These are phyloP conservation scores for Alcis repandata DNA, from an alignment of 2,888 invertebrate genomes.

Conservation along the genomic window DNA sequence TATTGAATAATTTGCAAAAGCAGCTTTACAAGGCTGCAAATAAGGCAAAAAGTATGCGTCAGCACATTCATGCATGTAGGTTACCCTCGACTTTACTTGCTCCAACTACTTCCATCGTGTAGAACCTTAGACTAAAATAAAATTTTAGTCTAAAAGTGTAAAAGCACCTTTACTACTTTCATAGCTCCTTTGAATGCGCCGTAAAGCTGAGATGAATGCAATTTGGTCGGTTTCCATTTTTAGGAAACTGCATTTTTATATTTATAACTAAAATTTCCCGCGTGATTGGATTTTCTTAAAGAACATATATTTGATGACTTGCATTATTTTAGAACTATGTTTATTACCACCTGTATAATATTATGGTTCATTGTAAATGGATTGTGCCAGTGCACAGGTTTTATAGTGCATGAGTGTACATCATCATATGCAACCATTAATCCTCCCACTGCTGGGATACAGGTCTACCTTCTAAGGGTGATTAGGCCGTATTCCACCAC, in stretches of 20 bases:
- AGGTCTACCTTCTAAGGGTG: no score
- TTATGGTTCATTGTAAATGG: background rate
- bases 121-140: no score
- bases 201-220: conserved; percentile 32
- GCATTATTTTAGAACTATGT: background rate
- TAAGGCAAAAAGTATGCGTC: no score
- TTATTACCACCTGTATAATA: background rate
- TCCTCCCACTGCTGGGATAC: no score
- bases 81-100: no score
- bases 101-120: no score
- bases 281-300: conserved; percentile 8
- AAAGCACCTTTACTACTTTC: conserved; percentile 15
- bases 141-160: no score
- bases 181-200: conserved; percentile 30
- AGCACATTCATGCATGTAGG: no score
- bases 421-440: no score
- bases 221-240: conserved; percentile 6
- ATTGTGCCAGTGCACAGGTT: background rate
- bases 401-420: background rate
- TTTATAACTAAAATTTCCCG: conserved; percentile 34
- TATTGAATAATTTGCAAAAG: no score
- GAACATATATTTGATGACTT: background rate
- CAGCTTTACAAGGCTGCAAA: no score
- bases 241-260: conserved; percentile 22
- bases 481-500: no score